Base-by-base conservation (phyloP, 2,888 invertebrate genomes). In the Lymantria monacha region DNA sequence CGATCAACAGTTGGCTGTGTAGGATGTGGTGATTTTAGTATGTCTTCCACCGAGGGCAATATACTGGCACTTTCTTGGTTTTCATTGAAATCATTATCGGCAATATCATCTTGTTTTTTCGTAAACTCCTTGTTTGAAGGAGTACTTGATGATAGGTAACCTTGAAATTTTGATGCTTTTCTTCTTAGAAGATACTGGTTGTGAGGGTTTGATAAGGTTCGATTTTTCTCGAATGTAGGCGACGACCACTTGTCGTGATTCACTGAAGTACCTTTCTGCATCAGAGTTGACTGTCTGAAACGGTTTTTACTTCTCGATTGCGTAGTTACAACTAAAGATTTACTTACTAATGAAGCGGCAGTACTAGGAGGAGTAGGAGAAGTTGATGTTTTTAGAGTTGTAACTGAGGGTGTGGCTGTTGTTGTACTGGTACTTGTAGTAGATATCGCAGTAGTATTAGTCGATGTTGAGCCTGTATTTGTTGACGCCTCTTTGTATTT, bases 111-210 rank as follows among this genome's bases (percentile, higher is more conserved):
- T 49, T 63, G 74, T 40, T 76, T 69, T 43, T 59, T 66, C 48
- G 72, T 69, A 38, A 69, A 61, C 44, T 79, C 78, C 36, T 67
- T 57, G 43, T 53, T 64, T 56, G 66, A 74, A 3, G 76, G 74
- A n/a, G 81, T 78, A 14, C 78, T 79, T 0, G 83, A 66, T 9
- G 83, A 71, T 42, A 75, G 53, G 56, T 91, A 85, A 15, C 87
- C 87, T 54, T 85, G 84, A 63, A 89, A 89, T 63, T 91, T 90
- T 0, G 90, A 89, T 11, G 83, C 86, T 71, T 85, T 88, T 66
- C 90, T 78, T 62, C 89, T 76, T 36, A 76, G 58, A 33, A 70
- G 63, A 46, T 60, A 65, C 61, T 70, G 74, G 3, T 66, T 64
- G 3, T 72, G 38, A 22, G 66, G 31, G 30, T 65, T 53, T 31